These are phyloP conservation scores for Sebastes kiyomatsui DNA, from an alignment of 2,797 vertebrate genomes.

Conservation along the genomic window DNA sequence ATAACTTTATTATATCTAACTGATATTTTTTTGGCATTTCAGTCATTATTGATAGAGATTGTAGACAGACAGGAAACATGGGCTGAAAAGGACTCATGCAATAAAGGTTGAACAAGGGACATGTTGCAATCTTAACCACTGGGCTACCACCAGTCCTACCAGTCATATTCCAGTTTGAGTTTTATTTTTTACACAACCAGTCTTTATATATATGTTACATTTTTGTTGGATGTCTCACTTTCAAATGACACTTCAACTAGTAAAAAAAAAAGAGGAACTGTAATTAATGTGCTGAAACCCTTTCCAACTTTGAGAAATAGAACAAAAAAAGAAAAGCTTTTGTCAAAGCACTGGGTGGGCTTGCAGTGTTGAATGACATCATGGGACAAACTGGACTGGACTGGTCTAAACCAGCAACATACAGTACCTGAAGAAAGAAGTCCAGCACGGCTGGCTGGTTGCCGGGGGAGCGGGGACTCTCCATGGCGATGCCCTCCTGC, in stretches of 20 bases:
- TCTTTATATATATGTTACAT: not conserved
- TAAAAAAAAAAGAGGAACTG: not conserved
- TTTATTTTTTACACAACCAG: not conserved
- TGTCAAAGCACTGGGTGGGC: not conserved
- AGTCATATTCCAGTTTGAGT: not conserved
- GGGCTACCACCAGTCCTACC: not conserved
- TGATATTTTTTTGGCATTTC: conserved; percentile 1
- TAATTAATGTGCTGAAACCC: not conserved
- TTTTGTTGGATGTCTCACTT: not conserved
- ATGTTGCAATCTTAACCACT: not conserved
- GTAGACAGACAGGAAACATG: not conserved
- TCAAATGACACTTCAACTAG: not conserved
- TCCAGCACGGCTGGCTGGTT: conserved; percentile 88
- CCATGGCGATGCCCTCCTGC: conserved; percentile 93
- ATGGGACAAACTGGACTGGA: conserved; percentile 16
- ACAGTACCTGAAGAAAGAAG: conserved; percentile 96
- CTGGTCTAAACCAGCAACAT: conserved; percentile 37
- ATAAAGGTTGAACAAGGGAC: not conserved
- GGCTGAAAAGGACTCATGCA: not conserved
- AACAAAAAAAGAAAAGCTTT: not conserved
- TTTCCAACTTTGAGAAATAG: not conserved
- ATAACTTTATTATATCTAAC: not conserved
- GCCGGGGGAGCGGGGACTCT: conserved; percentile 85
- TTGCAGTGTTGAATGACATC: not conserved
- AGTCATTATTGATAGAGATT: not conserved